phyloP scores from a whole-genome alignment of 35 echinoderm and acorn worm species.

The Lytechinus variegatus region DNA sequence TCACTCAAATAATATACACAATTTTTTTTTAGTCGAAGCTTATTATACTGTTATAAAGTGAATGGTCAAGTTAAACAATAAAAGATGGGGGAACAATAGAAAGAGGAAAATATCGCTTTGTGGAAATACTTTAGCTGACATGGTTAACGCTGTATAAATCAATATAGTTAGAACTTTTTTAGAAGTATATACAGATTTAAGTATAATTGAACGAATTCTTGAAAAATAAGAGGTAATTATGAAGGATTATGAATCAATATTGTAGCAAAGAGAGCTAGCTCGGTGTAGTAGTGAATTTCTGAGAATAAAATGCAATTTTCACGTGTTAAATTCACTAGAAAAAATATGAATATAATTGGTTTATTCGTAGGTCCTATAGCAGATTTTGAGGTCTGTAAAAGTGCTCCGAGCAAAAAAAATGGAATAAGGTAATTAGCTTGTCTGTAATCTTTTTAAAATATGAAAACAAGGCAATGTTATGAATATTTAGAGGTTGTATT shows the following conservation, averaged over 20 bases:
- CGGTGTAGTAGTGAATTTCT: not conserved
- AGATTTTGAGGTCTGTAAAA: no score
- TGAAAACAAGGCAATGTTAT: no score
- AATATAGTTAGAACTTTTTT: no score
- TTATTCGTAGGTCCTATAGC: no score
- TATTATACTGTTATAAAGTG: not conserved
- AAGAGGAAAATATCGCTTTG: not conserved
- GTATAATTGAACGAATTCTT: not conserved
- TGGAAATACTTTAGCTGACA: not conserved
- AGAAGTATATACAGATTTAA: no score
- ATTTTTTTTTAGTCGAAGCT: not conserved
- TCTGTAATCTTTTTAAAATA: no score
- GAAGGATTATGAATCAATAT: not conserved
- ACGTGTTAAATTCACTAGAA: not conserved
- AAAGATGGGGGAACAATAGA: not conserved
- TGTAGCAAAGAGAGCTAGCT: not conserved
- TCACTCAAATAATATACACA: not conserved
- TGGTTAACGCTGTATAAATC: no score
- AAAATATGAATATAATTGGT: no score
- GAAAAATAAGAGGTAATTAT: not conserved
- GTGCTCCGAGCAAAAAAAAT: no score
- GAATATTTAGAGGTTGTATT: no score
- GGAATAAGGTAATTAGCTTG: no score
- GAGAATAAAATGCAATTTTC: not conserved
- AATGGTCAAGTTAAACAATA: no score